A percentile compares a stretch with the other conserved stretches of the same genome.
phyloP scores from a whole-genome alignment of 1,140 invertebrate species.

The Nasonia vitripennis region DNA sequence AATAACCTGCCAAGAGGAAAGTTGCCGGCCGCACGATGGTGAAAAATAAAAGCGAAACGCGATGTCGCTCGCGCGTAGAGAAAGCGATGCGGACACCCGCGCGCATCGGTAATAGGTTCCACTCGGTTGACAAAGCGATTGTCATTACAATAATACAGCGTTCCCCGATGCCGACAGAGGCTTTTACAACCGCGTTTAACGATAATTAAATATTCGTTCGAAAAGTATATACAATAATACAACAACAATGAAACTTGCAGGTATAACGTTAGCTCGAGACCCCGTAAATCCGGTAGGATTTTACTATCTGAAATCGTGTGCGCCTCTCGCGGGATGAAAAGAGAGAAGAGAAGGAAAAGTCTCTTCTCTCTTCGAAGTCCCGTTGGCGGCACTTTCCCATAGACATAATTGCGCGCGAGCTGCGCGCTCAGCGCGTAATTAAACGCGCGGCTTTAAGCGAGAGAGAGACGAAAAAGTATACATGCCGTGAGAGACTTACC shows the following conservation, averaged over 20 bases:
- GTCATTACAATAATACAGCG: background rate
- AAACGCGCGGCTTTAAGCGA: background rate
- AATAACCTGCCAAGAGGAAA: no score
- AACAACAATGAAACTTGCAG: no score
- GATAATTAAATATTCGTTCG: no score
- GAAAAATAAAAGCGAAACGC: background rate
- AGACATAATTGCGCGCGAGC: background rate
- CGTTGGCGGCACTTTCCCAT: constrained; percentile 28
- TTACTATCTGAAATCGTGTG: no score
- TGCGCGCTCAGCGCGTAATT: background rate
- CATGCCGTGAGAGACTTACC: constrained; percentile 68
- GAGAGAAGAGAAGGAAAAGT: constrained; percentile 6
- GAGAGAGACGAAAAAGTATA: background rate
- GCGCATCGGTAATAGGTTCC: background rate
- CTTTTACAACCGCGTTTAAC: background rate
- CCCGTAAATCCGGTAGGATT: no score
- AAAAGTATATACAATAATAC: no score
- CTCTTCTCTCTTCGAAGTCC: constrained; percentile 3
- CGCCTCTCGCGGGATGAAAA: no score
- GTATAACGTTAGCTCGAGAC: no score
- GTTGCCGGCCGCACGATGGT: background rate
- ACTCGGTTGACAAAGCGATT: background rate
- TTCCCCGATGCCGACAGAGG: no score
- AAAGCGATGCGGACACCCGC: background rate
- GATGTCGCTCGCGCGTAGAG: background rate